phyloP scores from a whole-genome alignment of 2,888 invertebrate genomes.

The Ametastegia equiseti region DNA sequence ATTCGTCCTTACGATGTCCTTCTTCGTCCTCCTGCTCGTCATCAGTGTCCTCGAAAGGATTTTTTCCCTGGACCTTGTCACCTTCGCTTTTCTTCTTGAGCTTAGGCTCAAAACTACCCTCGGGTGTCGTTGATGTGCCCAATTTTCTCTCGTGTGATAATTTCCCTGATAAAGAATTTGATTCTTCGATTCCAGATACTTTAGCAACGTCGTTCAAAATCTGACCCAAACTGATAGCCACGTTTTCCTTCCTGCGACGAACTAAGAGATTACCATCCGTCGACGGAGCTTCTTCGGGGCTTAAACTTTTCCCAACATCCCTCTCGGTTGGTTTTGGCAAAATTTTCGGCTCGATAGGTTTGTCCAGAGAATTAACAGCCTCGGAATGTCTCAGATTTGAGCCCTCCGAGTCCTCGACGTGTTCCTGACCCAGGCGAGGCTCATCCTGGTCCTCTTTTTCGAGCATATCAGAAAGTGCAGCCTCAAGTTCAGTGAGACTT shows the following conservation, averaged over 20 bases:
- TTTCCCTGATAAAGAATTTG: background rate
- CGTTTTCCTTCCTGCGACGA: conserved; percentile 9
- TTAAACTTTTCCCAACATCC: background rate
- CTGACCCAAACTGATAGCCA: conserved; percentile 30
- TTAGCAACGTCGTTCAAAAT: background rate
- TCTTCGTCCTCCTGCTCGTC: conserved; percentile 39
- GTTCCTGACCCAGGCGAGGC: background rate
- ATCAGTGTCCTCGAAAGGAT: conserved; percentile 39
- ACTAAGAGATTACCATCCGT: conserved; percentile 2
- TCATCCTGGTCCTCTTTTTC: conserved; percentile 65
- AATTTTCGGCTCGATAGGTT: conserved; percentile 61
- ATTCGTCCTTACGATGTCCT: background rate
- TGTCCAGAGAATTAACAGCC: conserved; percentile 47
- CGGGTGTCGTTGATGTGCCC: background rate
- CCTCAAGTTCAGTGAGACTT: conserved; percentile 71
- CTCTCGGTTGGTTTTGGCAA: conserved; percentile 48
- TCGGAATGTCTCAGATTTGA: conserved; percentile 12
- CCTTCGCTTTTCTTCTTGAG: background rate
- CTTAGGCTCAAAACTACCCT: background rate
- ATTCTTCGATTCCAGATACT: background rate
- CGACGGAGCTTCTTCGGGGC: background rate
- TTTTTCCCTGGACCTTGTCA: background rate
- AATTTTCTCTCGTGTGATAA: background rate
- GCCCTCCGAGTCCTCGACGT: conserved; percentile 15
- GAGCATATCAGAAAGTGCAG: conserved; percentile 72